phyloP scores from a whole-genome alignment of 2,797 vertebrate species.

The Enteromius treurensis region DNA sequence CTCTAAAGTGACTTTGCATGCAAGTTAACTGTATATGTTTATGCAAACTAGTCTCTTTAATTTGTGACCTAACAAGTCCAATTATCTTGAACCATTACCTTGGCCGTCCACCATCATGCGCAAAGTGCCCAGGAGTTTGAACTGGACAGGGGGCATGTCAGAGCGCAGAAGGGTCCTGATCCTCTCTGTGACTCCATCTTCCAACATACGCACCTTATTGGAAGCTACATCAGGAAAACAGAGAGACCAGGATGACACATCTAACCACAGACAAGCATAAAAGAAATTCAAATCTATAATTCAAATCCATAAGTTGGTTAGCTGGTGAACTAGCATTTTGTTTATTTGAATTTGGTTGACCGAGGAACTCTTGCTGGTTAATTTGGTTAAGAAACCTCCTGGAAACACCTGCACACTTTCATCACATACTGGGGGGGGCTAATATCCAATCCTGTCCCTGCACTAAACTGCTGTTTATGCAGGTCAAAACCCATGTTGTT shows the following conservation, averaged over 20 bases:
- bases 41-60: not conserved
- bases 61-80: not conserved
- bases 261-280: conserved; percentile 1
- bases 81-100: conserved; percentile 70
- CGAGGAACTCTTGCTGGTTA: not conserved
- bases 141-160: conserved; percentile 87
- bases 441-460: not conserved
- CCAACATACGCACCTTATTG: conserved; percentile 86
- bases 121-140: conserved; percentile 85
- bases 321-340: not conserved
- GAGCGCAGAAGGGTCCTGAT: conserved; percentile 84
- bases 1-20: not conserved
- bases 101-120: conserved; percentile 90
- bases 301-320: not conserved
- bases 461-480: not conserved
- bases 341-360: not conserved
- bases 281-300: not conserved
- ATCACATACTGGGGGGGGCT: not conserved
- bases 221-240: conserved; percentile 68
- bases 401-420: not conserved
- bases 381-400: not conserved
- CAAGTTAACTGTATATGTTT: not conserved
- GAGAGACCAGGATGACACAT: not conserved
- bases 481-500: not conserved
- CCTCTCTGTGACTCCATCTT: conserved; percentile 80